Base-by-base conservation (phyloP, 2,888 invertebrate genomes). In the Pedicia rivosa region DNA sequence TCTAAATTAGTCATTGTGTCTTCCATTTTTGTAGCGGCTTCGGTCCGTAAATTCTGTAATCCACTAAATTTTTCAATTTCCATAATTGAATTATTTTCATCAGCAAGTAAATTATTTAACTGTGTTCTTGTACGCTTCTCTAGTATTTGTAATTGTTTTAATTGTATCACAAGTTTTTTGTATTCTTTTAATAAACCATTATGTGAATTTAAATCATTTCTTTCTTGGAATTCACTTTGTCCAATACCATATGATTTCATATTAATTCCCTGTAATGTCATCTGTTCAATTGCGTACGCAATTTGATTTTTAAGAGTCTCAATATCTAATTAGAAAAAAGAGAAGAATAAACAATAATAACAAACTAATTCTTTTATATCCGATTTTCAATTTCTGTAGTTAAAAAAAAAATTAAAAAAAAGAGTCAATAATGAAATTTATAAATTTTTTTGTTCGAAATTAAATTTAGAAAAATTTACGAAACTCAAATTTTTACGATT, bases 141-240 rank as follows among this genome's bases (percentile, higher is more conserved):
- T 7, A 48, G 24, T 9, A 48, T 43, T 35, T 47, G 46, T n/a
- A 48, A 35, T 37, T 48, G 48, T 24, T 48, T 48, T n/a, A 48
- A 37, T 29, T 47, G 44, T 22, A 47, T 44, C 5, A 41, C 40
- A 10, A 48, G 40, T 20, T 40, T 43, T 25, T 47, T 45, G 35
- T 47, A 48, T 37, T 48, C 48, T 35, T 47, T 48, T 1, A 47
- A 10, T 7, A 47, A 29, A 5, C 48, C 48, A 28, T 40, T 38
- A 19, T 48, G 44, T 15, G 43, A 44, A 2, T 37, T 43, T 10
- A 47, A 31, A 37, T 44, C 42, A 30, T 44, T 40, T 14, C 35
- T 35, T 26, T 44, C 44, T 15, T 19, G 20, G 19, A 32, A 28
- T 27, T 10, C 30, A 27, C 26, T 40, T 38, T 25, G 25, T n/a